phyloP scores from a whole-genome alignment of 2,888 invertebrate genomes.

The Luffia ferchaultella region DNA sequence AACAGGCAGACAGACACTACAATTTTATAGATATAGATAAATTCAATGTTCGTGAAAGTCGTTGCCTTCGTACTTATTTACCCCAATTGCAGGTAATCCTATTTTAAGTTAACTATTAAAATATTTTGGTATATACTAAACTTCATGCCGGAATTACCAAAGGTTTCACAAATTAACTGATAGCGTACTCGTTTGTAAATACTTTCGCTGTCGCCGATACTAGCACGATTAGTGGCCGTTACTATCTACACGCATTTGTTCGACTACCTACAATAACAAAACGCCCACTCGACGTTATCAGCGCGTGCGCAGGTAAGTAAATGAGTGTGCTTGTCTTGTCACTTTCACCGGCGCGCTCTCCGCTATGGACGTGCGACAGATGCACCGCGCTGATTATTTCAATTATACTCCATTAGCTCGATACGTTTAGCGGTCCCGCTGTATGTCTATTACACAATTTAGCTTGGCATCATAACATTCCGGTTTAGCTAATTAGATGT shows the following conservation, averaged over 20 bases:
- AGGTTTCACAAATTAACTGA: too few relatives aligned
- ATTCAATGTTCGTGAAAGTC: too few relatives aligned
- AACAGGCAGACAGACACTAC: too few relatives aligned
- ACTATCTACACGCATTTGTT: conserved; percentile 13
- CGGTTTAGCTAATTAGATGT: conserved; percentile 16
- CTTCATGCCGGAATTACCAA: too few relatives aligned
- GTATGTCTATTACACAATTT: conserved; percentile 26
- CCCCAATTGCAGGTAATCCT: too few relatives aligned
- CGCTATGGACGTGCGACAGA: conserved; percentile 41
- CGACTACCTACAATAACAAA: conserved; percentile 11
- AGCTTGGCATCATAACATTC: conserved; percentile 42
- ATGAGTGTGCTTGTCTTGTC: conserved; percentile 33
- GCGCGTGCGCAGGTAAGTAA: conserved; percentile 23
- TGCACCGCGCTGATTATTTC: conserved; percentile 48
- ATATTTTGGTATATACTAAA: too few relatives aligned
- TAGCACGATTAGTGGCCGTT: conserved; percentile 12
- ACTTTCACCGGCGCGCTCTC: conserved; percentile 43
- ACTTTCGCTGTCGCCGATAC: conserved; percentile 10
- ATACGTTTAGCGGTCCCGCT: conserved; percentile 56
- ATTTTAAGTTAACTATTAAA: too few relatives aligned
- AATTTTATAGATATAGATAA: too few relatives aligned
- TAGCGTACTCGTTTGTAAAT: too few relatives aligned
- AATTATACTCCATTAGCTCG: conserved; percentile 62
- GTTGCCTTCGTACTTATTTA: too few relatives aligned
- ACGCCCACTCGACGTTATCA: conserved; percentile 6